Evolutionary conservation across 1,140 invertebrate species (phyloP).

Genomic region (Trissolcus basalis): DNA sequence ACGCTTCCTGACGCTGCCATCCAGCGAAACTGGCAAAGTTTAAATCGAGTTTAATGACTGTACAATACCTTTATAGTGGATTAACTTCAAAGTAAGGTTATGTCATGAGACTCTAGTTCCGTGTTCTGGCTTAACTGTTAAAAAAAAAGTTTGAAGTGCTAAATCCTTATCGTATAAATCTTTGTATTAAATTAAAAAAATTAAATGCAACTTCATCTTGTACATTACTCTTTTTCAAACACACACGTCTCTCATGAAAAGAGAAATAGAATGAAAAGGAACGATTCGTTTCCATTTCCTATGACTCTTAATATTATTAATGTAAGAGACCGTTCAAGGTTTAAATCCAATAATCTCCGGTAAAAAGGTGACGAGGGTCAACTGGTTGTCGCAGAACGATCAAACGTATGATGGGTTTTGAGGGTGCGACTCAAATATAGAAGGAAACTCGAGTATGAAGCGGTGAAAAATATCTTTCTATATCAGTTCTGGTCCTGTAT

Average conservation of each 20-base stretch:
- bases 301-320: conserved; percentile 21
- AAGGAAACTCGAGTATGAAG: conserved; percentile 30
- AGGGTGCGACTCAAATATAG: conserved; percentile 36
- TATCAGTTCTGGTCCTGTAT: conserved; percentile 44
- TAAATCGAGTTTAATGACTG: conserved; percentile 62
- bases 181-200: conserved; percentile 21
- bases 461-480: conserved; percentile 58
- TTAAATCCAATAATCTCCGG: conserved; percentile 44
- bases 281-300: not conserved
- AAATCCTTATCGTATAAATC: conserved; percentile 44
- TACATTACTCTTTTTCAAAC: not conserved
- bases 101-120: conserved; percentile 51
- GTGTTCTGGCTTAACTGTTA: conserved; percentile 15
- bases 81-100: conserved; percentile 59
- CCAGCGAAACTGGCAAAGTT: conserved; percentile 58
- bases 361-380: conserved; percentile 55
- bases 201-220: not conserved
- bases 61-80: conserved; percentile 60
- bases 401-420: conserved; percentile 40
- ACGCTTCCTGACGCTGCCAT: conserved; percentile 52
- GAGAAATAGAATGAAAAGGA: too few relatives aligned
- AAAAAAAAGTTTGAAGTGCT: conserved; percentile 35
- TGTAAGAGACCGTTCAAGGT: conserved; percentile 15
- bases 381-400: conserved; percentile 31
- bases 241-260: too few relatives aligned